Evolutionary conservation across 2,113 vertebrate species (phyloP).

Genomic region (Cheilinus undulatus): DNA sequence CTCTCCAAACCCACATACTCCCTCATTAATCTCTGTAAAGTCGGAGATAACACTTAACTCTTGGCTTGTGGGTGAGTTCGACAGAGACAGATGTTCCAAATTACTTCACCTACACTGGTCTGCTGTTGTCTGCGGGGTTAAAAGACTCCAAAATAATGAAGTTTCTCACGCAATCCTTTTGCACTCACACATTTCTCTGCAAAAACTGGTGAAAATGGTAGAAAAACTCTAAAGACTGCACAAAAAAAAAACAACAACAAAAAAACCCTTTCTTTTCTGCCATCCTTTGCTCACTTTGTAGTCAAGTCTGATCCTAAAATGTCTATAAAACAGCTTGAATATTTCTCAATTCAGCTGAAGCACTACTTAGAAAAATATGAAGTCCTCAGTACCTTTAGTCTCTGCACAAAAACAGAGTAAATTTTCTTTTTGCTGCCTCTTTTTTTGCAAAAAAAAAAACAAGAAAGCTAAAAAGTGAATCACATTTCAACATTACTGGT

Average conservation of each 20-base stretch:
- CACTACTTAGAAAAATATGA: not conserved
- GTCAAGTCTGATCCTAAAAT: not conserved
- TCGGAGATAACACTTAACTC: conserved; percentile 60
- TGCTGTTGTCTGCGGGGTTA: conserved; percentile 38
- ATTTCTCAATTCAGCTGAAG: not conserved
- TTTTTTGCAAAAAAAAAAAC: too few species aligned
- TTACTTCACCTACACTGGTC: conserved; percentile 62
- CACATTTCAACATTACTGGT: too few species aligned
- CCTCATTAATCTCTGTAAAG: conserved; percentile 60
- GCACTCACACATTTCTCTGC: not conserved
- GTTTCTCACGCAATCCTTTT: conserved; percentile 21
- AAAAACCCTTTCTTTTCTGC: not conserved
- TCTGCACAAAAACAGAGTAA: not conserved
- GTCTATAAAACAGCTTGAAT: not conserved
- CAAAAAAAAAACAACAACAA: conserved; percentile 19
- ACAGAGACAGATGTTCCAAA: conserved; percentile 76
- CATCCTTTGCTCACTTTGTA: conserved; percentile 8
- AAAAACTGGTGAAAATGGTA: not conserved
- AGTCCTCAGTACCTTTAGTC: not conserved
- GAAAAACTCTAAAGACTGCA: not conserved
- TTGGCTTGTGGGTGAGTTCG: conserved; percentile 49
- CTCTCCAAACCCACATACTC: conserved; percentile 20
- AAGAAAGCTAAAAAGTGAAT: too few species aligned
- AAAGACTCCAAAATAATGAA: conserved; percentile 33
- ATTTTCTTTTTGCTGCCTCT: too few species aligned